These are phyloP conservation scores for Drosophila mayaguana DNA, from an alignment of 2,888 invertebrate species.

Conservation along the genomic window DNA sequence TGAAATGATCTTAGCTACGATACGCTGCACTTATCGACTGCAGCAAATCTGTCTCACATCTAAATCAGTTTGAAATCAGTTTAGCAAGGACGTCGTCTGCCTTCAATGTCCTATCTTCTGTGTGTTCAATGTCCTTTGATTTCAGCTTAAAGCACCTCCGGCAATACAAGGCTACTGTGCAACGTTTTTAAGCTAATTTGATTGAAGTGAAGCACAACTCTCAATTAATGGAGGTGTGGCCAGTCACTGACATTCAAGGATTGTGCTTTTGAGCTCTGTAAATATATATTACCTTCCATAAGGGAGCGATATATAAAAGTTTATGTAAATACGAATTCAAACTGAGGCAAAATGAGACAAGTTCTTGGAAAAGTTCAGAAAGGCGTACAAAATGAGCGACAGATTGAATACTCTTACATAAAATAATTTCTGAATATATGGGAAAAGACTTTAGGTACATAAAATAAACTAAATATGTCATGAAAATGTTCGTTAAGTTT, in stretches of 20 bases:
- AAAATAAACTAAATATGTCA: no score
- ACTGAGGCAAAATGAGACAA: slow-evolving; percentile 52
- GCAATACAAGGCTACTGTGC: slow-evolving; percentile 56
- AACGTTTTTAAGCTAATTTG: slow-evolving; percentile 66
- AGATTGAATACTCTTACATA: neutral
- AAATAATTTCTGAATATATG: neutral
- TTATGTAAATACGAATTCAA: slow-evolving; percentile 47
- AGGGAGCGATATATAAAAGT: slow-evolving; percentile 49
- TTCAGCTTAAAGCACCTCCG: slow-evolving; percentile 46
- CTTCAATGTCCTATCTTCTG: slow-evolving; percentile 49
- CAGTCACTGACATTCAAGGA: slow-evolving; percentile 23
- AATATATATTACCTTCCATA: slow-evolving; percentile 66
- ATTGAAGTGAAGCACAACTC: slow-evolving; percentile 36
- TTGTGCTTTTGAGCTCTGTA: slow-evolving; percentile 38
- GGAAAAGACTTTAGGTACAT: neutral
- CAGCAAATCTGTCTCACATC: slow-evolving; percentile 23
- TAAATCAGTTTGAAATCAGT: slow-evolving; percentile 4
- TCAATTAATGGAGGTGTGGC: slow-evolving; percentile 14
- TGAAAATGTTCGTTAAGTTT: no score
- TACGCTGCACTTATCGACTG: slow-evolving; percentile 33
- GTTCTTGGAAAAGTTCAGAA: slow-evolving; percentile 60
- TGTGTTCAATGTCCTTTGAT: slow-evolving; percentile 64
- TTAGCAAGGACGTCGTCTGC: slow-evolving; percentile 1
- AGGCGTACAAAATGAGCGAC: neutral
- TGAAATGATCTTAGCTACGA: slow-evolving; percentile 30